Evolutionary conservation across 2,113 vertebrate species (phyloP).

Genomic region (Channa maculata): DNA sequence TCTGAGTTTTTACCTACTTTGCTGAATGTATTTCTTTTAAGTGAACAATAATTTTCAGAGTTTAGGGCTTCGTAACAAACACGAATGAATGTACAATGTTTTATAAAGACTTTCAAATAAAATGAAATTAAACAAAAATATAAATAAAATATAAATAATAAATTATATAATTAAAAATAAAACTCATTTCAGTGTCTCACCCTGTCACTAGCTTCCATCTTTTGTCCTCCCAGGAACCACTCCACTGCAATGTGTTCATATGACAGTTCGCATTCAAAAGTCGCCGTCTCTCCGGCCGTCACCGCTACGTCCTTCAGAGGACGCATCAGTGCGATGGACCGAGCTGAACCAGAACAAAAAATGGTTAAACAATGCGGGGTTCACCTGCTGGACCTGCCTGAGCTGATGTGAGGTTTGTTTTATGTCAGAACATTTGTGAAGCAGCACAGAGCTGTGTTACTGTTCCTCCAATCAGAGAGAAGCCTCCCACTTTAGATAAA

Average conservation of each 20-base stretch:
- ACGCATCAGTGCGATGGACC: conserved; percentile 88
- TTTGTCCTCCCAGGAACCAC: conserved; percentile 92
- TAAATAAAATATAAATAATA: no score
- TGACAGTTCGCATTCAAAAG: conserved; percentile 96
- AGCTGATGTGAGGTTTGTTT: conserved; percentile 33
- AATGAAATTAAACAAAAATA: no score
- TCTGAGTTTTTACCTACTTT: no score
- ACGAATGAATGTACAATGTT: no score
- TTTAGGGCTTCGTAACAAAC: no score
- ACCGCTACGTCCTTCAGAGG: conserved; percentile 95
- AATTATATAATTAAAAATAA: no score
- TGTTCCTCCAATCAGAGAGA: conserved; percentile 79
- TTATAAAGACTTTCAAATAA: no score
- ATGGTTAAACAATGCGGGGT: conserved; percentile 77
- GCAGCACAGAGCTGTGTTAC: conserved; percentile 61
- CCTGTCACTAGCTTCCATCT: conserved; percentile 91
- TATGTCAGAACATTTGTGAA: conserved; percentile 59
- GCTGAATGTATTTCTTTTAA: no score
- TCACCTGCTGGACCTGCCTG: conserved; percentile 51
- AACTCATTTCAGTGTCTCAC: conserved; percentile 76
- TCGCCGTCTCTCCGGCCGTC: conserved; percentile 95
- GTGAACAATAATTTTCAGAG: no score
- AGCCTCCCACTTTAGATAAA: conserved; percentile 85
- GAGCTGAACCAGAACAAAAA: conserved; percentile 86
- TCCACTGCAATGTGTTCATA: conserved; percentile 94